phyloP scores from a whole-genome alignment of 2,113 vertebrate species.

The Ornithorhynchus anatinus region DNA sequence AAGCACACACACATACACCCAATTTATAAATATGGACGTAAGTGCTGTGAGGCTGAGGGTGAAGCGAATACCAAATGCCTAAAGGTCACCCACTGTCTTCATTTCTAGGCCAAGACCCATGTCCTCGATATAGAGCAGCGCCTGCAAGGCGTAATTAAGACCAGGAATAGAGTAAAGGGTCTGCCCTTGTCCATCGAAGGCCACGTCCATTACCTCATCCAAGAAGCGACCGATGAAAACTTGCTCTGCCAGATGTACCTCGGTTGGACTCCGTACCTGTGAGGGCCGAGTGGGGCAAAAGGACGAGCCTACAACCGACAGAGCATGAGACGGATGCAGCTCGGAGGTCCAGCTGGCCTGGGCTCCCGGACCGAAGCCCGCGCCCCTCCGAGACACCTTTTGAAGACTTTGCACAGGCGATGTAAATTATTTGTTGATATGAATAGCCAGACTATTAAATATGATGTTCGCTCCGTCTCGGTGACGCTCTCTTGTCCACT shows the following conservation, averaged over 20 bases:
- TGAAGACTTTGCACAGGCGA: too few relatives aligned
- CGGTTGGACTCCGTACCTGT: slow-evolving; percentile 97
- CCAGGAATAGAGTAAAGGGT: slow-evolving; percentile 92
- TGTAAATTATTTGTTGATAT: too few relatives aligned
- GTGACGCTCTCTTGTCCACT: too few relatives aligned
- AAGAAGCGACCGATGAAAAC: slow-evolving; percentile 92
- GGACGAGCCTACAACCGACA: background rate
- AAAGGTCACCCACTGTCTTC: background rate
- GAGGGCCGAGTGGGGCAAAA: too few relatives aligned
- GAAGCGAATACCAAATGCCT: too few relatives aligned
- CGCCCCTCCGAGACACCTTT: too few relatives aligned
- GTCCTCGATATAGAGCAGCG: slow-evolving; percentile 96
- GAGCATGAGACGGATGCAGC: background rate
- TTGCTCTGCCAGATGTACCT: slow-evolving; percentile 96
- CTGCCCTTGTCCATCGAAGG: slow-evolving; percentile 96
- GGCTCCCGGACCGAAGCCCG: too few relatives aligned
- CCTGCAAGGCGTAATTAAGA: slow-evolving; percentile 95
- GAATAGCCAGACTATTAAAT: too few relatives aligned
- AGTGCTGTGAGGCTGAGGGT: too few relatives aligned
- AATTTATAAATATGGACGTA: background rate
- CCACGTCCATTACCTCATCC: slow-evolving; percentile 96
- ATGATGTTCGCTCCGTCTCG: too few relatives aligned
- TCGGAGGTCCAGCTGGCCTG: too few relatives aligned
- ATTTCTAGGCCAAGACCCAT: slow-evolving; percentile 91
- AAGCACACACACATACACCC: too few relatives aligned